Conservation (phyloP, 2,797 vertebrate species). For the Tokudaia tokunoshimensis region DNA sequence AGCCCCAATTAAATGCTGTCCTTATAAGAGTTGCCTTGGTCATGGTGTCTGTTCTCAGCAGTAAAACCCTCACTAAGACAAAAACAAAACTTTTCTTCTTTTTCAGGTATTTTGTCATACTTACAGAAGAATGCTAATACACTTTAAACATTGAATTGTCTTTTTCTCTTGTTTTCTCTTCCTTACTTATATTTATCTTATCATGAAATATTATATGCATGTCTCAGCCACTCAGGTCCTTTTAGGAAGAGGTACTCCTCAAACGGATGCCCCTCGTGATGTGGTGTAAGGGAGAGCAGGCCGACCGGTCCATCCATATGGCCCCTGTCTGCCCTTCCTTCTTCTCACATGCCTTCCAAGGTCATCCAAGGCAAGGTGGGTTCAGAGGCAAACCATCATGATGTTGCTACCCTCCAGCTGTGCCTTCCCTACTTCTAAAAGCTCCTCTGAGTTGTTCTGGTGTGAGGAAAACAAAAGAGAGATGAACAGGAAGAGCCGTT, state of each 20-base stretch:
- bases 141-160: background rate
- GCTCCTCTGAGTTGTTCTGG: background rate
- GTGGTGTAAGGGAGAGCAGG: background rate
- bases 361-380: no score
- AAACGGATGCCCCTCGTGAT: background rate
- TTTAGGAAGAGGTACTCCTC: background rate
- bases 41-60: background rate
- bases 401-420: background rate
- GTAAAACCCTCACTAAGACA: background rate
- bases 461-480: background rate
- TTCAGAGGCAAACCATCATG: no score
- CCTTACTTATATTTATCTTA: conserved; percentile 13
- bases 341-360: background rate
- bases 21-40: background rate
- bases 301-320: background rate
- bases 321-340: background rate
- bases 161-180: conserved; percentile 17
- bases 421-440: background rate
- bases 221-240: background rate
- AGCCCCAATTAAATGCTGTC: background rate
- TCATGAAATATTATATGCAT: background rate
- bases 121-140: background rate
- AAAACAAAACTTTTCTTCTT: background rate
- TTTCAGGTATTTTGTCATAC: background rate
- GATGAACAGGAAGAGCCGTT: background rate